Evolutionary conservation across 1,140 invertebrate species (phyloP).

Genomic region (Drosophila erecta): DNA sequence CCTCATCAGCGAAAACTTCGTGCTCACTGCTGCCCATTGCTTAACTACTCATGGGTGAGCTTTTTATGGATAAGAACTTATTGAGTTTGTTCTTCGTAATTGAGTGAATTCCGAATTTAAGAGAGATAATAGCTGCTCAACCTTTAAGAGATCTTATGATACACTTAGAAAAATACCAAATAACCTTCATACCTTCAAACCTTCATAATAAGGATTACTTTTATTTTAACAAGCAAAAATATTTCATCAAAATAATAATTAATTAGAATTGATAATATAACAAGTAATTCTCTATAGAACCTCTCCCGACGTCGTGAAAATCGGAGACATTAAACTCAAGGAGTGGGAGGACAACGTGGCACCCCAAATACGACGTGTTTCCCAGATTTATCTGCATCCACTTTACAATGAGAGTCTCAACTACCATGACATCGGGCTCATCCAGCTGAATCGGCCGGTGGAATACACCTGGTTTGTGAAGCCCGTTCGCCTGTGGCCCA

Average conservation of each 20-base stretch:
- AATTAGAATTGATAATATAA: no score
- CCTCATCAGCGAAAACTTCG: slow-evolving; percentile 75
- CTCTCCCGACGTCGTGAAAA: slow-evolving; percentile 53
- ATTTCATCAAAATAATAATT: no score
- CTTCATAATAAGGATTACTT: no score
- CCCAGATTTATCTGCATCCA: slow-evolving; percentile 52
- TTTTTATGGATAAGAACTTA: slow-evolving; percentile 1
- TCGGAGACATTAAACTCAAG: slow-evolving; percentile 65
- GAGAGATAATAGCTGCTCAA: not conserved
- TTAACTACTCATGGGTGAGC: slow-evolving; percentile 55
- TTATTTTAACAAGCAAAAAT: no score
- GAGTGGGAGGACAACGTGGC: slow-evolving; percentile 49
- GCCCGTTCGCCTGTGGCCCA: slow-evolving; percentile 52
- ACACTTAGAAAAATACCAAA: no score
- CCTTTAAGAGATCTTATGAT: not conserved
- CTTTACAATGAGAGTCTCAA: slow-evolving; percentile 44
- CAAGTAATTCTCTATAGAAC: slow-evolving; percentile 7
- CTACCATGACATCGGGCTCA: slow-evolving; percentile 67
- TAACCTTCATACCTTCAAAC: no score
- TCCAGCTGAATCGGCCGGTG: slow-evolving; percentile 48
- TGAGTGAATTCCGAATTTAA: not conserved
- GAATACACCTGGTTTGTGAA: slow-evolving; percentile 63
- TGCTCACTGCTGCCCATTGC: slow-evolving; percentile 67
- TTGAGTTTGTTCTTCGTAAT: not conserved
- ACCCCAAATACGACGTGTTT: slow-evolving; percentile 46